Evolutionary conservation across 2,113 vertebrate genomes (phyloP).

Genomic region (Craseonycteris thonglongyai): DNA sequence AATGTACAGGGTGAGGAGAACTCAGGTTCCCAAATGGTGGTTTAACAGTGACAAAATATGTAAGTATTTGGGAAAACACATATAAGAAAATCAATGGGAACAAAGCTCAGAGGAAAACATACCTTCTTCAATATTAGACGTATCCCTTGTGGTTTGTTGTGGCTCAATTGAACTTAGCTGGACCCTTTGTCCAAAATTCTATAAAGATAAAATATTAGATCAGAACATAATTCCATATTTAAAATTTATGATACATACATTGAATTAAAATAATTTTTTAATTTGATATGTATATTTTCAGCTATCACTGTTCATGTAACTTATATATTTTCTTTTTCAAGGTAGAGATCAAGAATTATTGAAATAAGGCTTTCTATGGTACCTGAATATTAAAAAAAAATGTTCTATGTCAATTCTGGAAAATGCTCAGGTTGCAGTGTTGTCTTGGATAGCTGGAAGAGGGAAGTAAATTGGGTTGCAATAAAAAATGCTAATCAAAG

Average conservation of each 20-base stretch:
- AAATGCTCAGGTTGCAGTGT: background rate
- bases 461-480: background rate
- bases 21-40: background rate
- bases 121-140: constrained; percentile 76
- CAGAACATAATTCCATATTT: constrained; percentile 36
- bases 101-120: constrained; percentile 36
- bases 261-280: background rate
- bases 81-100: background rate
- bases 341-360: background rate
- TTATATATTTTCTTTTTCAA: background rate
- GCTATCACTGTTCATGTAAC: background rate
- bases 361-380: background rate
- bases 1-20: background rate
- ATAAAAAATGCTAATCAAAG: background rate
- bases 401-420: background rate
- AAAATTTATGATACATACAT: constrained; percentile 27
- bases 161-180: constrained; percentile 71
- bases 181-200: constrained; percentile 68
- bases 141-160: constrained; percentile 45
- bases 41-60: background rate
- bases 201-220: constrained; percentile 62
- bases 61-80: background rate
- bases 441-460: background rate
- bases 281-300: constrained; percentile 1
- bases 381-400: background rate